Base-by-base conservation (phyloP, 2,797 vertebrate genomes). In the Gouania willdenowi region DNA sequence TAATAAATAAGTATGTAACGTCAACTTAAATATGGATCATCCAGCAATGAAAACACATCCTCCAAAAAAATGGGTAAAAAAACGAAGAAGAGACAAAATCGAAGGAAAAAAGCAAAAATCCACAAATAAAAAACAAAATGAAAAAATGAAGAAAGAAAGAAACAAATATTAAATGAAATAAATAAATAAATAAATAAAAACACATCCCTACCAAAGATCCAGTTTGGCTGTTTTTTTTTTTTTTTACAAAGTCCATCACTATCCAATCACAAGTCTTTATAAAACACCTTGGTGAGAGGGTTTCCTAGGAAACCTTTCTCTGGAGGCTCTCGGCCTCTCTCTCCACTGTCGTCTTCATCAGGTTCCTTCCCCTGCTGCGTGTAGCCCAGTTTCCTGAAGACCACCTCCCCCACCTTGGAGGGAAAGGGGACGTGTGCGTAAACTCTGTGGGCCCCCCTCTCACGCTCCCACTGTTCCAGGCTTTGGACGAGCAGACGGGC, bases 341-440 rank as follows among this genome's bases (percentile, higher is more conserved):
- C 83, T 8, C 79, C 48, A 1, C 74, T 73, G 1, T 76, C 70
- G 1, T 65, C 79, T 15, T 82, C 85, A 12, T 81, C 65, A 14
- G 55, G 45, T 55, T 61, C 65, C 61, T 89, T 82, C 9, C 79
- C 89, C 14, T 73, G 66, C 26, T 73, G 80, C 25, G 19, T 47
- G 72, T 92, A 95, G 20, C 92, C 92, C 4, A 91, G 67, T 54
- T 90, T 91, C 73, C 78, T 89, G 59, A 93, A 91, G 60, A 94
- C 89, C 12, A 43, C 81, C 11, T 89, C 84, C 4, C 85, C 87
- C 0, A 91, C 72, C 62, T 89, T 90, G 7, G 92, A 90, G 0
- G 90, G 91, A 55, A 82, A 89, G 0, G 92, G 88, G 18, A 91
- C 70, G 0, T 91, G 91, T 10, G 90, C 84, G 13, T 89, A 89